Base-by-base conservation (phyloP, 2,113 vertebrate genomes). In the Acrocephalus arundinaceus region DNA sequence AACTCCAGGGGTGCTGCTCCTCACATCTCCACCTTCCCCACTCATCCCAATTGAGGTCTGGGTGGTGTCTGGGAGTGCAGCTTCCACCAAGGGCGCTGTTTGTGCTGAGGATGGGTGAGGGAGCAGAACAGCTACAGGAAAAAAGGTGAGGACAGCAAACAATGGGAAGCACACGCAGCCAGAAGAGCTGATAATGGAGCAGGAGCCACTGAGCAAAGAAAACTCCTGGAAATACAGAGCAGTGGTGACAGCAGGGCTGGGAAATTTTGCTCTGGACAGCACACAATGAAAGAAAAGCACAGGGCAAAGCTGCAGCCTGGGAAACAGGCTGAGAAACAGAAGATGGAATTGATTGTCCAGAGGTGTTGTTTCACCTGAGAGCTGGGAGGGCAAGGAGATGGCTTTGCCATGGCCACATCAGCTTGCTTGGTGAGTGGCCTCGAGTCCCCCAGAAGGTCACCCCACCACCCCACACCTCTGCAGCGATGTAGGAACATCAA, bases 131-230 rank as follows among this genome's bases (percentile, higher is more conserved):
- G 33, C 35, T 49, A 7, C 49, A n/a, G 62, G n/a, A 28, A 41
- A 59, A 57, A 6, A 30, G 21, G 21, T 62, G 45, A 85, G 15
- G 22, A 13, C 20, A 13, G 48, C 3, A 41, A 28, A 18, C 9
- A 25, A 8, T 48, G n/a, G 57, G 59, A 85, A 62, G 28, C 9
- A 58, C 1, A 0, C 2, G 8, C 2, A 19, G 43, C 28, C 63
- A 49, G 77, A 81, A 25, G 24, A 41, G 27, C 16, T 54, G 71
- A 9, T 25, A 37, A 28, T 2, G 10, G 19, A 68, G 30, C 15
- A 85, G 51, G 66, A 73, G 16, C 4, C 16, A 9, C 15, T 1
- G 21, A 37, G 19, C 15, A 70, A 27, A 80, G 43, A 23, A 63
- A 92, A 22, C 48, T 49, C 19, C 33, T 70, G 68, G 41, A 57